Percentiles rank a stretch among this genome's conserved stretches.
Conservation (phyloP, 2,113 vertebrate species). For the Cyanoramphus novaezelandiae region DNA sequence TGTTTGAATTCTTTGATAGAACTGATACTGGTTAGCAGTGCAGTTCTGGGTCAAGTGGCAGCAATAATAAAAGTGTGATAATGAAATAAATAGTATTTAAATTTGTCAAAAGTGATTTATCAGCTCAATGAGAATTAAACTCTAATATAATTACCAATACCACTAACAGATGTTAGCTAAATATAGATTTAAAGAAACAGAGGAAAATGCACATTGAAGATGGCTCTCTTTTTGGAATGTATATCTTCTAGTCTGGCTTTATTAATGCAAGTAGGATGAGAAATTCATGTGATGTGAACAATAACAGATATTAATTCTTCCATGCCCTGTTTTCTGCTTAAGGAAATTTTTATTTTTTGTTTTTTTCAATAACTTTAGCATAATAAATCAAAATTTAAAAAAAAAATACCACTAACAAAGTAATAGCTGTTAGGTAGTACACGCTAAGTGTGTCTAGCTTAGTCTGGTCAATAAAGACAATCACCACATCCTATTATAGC, state of each 20-base stretch:
- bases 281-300: background rate
- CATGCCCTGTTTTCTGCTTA: background rate
- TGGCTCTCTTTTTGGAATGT: background rate
- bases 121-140: background rate
- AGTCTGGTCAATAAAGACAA: background rate
- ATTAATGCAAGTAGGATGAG: background rate
- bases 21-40: background rate
- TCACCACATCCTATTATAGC: background rate
- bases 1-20: background rate
- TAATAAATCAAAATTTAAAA: background rate
- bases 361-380: background rate
- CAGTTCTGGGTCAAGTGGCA: background rate
- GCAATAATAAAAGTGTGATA: background rate
- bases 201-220: background rate
- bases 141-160: background rate
- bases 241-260: background rate
- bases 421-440: background rate
- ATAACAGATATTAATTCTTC: background rate
- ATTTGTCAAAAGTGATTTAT: background rate
- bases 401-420: rapidly evolving
- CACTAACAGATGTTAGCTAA: background rate
- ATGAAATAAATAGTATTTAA: background rate
- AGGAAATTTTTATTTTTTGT: background rate
- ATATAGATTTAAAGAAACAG: background rate
- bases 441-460: background rate